Percentiles rank a stretch among this genome's conserved stretches.
Evolutionary conservation across 2,797 vertebrate species (phyloP).

Genomic region (Centroberyx gerrardi): DNA sequence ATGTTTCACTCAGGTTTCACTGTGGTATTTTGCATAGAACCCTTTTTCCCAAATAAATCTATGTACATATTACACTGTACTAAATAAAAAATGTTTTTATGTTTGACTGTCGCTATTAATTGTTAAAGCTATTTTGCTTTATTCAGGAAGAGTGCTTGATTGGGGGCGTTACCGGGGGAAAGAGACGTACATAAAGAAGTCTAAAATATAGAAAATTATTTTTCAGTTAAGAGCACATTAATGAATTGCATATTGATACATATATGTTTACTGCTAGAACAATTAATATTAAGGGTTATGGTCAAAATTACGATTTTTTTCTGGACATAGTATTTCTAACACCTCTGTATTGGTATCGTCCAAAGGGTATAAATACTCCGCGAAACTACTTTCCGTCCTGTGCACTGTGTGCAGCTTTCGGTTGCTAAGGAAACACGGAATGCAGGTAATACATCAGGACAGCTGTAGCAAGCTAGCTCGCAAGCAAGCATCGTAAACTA

Average conservation of each 20-base stretch:
- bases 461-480: slow-evolving; percentile 76
- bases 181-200: neutral
- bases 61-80: neutral
- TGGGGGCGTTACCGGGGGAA: neutral
- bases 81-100: too few species aligned
- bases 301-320: too few species aligned
- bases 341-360: slow-evolving; percentile 73
- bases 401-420: slow-evolving; percentile 71
- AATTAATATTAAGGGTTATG: too few species aligned
- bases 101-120: too few species aligned
- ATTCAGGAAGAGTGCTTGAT: slow-evolving; percentile 35
- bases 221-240: accelerated
- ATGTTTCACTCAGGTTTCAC: neutral
- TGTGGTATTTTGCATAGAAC: neutral
- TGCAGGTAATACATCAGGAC: slow-evolving; percentile 83
- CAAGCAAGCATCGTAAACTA: slow-evolving; percentile 47
- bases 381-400: slow-evolving; percentile 2
- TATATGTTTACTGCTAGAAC: neutral
- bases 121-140: slow-evolving; percentile 23
- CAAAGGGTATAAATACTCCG: slow-evolving; percentile 75
- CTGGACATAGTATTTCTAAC: accelerated
- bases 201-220: neutral
- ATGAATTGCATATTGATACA: neutral
- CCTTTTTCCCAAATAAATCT: too few species aligned
- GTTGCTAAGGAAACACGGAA: slow-evolving; percentile 85